A percentile compares a stretch with the other conserved stretches of the same genome.
phyloP scores from a whole-genome alignment of 2,797 vertebrate species.

The Aselliscus stoliczkanus region DNA sequence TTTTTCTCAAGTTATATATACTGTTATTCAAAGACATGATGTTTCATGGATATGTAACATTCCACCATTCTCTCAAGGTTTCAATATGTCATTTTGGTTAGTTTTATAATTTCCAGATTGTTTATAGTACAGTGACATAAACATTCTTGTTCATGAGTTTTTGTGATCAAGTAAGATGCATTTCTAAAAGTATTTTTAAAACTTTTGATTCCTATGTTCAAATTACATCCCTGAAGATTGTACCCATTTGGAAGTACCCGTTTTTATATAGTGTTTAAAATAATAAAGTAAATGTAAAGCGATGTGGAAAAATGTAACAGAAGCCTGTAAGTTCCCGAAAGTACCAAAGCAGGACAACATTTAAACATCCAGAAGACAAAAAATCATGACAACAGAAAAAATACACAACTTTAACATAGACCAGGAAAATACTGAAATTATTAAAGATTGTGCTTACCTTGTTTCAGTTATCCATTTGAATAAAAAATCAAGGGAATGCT shows the following conservation, averaged over 20 bases:
- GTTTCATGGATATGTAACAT: not conserved
- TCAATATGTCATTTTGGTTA: not conserved
- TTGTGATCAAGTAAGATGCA: not conserved
- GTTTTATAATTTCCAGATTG: not conserved
- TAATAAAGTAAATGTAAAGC: not conserved
- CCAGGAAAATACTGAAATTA: too few relatives aligned
- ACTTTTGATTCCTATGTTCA: not conserved
- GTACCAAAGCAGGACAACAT: too few relatives aligned
- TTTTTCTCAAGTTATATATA: not conserved
- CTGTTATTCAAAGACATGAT: not conserved
- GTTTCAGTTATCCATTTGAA: too few relatives aligned
- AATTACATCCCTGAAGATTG: not conserved
- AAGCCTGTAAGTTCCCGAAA: not conserved
- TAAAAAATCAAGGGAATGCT: too few relatives aligned
- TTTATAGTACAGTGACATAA: not conserved
- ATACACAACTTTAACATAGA: too few relatives aligned
- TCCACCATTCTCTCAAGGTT: not conserved
- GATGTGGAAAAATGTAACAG: not conserved
- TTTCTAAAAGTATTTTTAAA: not conserved
- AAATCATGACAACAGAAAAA: too few relatives aligned
- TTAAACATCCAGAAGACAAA: too few relatives aligned
- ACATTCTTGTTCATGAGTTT: not conserved
- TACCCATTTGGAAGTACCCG: not conserved
- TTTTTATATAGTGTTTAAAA: not conserved
- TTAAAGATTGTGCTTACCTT: too few relatives aligned